phyloP scores from a whole-genome alignment of 1,140 invertebrate species.

The Notospermus geniculatus region DNA sequence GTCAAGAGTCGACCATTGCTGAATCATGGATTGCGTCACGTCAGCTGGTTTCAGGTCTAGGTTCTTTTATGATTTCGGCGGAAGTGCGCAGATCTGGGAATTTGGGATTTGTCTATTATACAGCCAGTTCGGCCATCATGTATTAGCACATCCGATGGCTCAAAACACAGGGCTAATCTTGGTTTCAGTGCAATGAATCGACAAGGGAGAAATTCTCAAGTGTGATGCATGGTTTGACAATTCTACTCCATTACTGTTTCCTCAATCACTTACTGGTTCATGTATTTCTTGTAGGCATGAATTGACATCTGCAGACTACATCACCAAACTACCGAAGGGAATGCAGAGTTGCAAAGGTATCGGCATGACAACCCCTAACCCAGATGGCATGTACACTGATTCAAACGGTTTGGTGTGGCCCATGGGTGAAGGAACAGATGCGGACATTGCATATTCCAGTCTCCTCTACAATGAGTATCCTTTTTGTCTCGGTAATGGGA shows the following conservation, averaged over 20 bases:
- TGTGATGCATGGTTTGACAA: no score
- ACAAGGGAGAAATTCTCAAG: no score
- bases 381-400: slow-evolving; percentile 26
- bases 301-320: slow-evolving; percentile 36
- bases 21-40: no score
- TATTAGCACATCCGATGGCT: no score
- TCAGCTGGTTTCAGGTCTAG: no score
- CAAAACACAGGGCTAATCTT: no score
- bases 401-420: slow-evolving; percentile 50
- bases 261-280: slow-evolving; percentile 1
- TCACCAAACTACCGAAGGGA: slow-evolving; percentile 50
- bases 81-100: no score
- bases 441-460: slow-evolving; percentile 31
- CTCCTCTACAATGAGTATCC: slow-evolving; percentile 58
- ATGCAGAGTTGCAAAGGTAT: slow-evolving; percentile 55
- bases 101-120: no score
- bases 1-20: no score
- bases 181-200: no score
- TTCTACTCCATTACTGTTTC: neutral
- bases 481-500: slow-evolving; percentile 34
- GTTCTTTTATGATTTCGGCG: no score
- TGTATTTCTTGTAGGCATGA: slow-evolving; percentile 44
- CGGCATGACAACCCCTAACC: slow-evolving; percentile 48
- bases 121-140: no score
- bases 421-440: slow-evolving; percentile 41